Base-by-base conservation (phyloP, 2,888 invertebrate species). In the Rhingia rostrata region DNA sequence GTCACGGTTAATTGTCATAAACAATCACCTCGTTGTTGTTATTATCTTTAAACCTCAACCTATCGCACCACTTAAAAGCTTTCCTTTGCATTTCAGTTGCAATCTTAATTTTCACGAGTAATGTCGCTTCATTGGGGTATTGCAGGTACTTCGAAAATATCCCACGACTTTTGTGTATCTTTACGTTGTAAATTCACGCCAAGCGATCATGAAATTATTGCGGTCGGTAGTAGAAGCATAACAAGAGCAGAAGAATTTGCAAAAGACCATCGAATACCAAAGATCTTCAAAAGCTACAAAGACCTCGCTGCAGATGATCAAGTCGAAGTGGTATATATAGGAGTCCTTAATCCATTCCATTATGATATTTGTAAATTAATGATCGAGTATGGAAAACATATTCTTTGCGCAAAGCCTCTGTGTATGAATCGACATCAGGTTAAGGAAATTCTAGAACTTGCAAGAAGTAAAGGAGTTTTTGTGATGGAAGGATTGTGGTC, bases 401-500 rank as follows among this genome's bases (percentile, higher is more conserved):
- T 98, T 3, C 91, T 98, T 3, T 96, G 97, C 90, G 97, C 97
- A 90, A 97, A 97, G 90, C 97, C 98, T 0, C 91, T 97, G 80
- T 95, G 95, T 45, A 91, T 97, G 91, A 96, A 96, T 89, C 92
- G 92, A 39, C 94, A 94, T 86, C 95, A 97, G 90, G 93, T 94
- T 0, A 92, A 93, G 69, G 93, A 94, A 87, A 90, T 98, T 66
- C 90, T 96, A 3, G 91, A 93, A 33, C 87, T 94, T 0, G 96
- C 97, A 0, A 93, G 92, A 87, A 89, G 92, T 49, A 95, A 95
- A 87, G 94, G 95, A 0, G 89, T 95, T 0, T 96, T 97, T 88
- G 89, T 96, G 0, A 96, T 96, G 95, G 96, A 96, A 93, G 97
- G 95, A 0, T 92, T 96, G 35, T 97, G 97, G 97, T 95, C 95